Evolutionary conservation across 2,888 invertebrate species (phyloP), one percentile per base, ranked within the genome.

Genomic region (Eretmocerus hayati): DNA sequence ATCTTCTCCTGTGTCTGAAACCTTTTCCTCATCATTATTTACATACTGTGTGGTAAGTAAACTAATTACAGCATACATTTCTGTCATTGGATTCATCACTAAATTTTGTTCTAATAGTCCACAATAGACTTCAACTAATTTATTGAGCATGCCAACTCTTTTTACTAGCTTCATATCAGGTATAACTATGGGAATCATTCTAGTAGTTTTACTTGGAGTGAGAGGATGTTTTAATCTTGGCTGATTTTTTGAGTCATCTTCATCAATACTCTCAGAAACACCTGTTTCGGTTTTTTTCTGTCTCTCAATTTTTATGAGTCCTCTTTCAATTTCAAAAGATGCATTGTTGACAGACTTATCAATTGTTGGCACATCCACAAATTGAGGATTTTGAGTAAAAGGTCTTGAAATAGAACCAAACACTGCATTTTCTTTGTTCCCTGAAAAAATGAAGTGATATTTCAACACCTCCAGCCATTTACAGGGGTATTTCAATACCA

Each of bases 21-120:
- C 42, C 31, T 30, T 4, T 13, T 52, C 18, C 33, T 42, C 21
- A n/a, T 15, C 31, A 5, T 20, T 36, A 26, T 35, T 21, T 5
- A 44, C 56, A 47, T 62, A 67, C 52, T 78, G 76, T 54, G 77
- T 75, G 0, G 75, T 78, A 20, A 85, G 71, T 46, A 87, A 73
- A 0, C 83, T 80, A 59, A 85, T 75, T 19, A 86, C 63, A 69
- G 83, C 85, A 68, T 83, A 81, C 48, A 87, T 71, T 67, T 87
- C 87, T 1, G 81, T 78, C 54, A 80, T 77, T 4, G 82, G 64
- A 69, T 83, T 85, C 21, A 83, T 68, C 20, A 84, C 77, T 43
- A 84, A 71, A 63, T 81, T 79, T 59, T 77, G 75, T 55, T 77
- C 75, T 11, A 86, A 65, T 54, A 85, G 72, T 42, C 68, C 63